Evolutionary conservation across 1,140 invertebrate genomes (phyloP).

Genomic region (Eufriesea mexicana): DNA sequence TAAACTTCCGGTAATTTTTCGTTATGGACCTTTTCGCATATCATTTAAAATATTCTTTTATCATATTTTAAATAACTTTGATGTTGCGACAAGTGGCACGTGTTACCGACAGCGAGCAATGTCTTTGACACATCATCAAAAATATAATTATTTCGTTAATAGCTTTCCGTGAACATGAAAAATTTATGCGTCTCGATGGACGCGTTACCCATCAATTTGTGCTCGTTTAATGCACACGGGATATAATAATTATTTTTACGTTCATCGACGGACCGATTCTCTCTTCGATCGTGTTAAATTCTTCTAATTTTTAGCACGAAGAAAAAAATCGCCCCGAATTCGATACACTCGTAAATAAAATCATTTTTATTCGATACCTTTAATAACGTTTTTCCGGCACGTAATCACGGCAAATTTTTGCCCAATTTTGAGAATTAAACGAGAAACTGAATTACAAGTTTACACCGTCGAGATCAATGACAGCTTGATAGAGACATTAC

Average conservation of each 20-base stretch:
- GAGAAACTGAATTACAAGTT: background rate
- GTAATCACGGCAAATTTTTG: no score
- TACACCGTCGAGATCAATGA: background rate
- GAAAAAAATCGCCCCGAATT: background rate
- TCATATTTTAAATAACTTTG: slow-evolving; percentile 34
- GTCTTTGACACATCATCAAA: slow-evolving; percentile 37
- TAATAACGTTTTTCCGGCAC: background rate
- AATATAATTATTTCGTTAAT: slow-evolving; percentile 49
- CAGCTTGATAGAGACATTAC: no score
- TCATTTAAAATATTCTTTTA: slow-evolving; percentile 29
- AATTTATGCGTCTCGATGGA: slow-evolving; percentile 11
- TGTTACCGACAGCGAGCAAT: slow-evolving; percentile 12
- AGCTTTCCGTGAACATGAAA: slow-evolving; percentile 26
- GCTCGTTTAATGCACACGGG: slow-evolving; percentile 18
- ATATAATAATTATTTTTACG: slow-evolving; percentile 31
- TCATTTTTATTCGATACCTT: background rate
- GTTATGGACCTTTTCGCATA: background rate
- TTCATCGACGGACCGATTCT: background rate
- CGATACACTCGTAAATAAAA: background rate
- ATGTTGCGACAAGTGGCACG: slow-evolving; percentile 12
- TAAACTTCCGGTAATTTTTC: slow-evolving; percentile 1
- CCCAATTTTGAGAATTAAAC: no score
- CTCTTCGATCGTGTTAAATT: background rate
- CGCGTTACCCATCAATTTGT: slow-evolving; percentile 27
- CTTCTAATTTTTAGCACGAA: background rate